Percentiles rank a stretch among this genome's conserved stretches.
phyloP scores from a whole-genome alignment of 2,113 vertebrate genomes.

The Tichodroma muraria region DNA sequence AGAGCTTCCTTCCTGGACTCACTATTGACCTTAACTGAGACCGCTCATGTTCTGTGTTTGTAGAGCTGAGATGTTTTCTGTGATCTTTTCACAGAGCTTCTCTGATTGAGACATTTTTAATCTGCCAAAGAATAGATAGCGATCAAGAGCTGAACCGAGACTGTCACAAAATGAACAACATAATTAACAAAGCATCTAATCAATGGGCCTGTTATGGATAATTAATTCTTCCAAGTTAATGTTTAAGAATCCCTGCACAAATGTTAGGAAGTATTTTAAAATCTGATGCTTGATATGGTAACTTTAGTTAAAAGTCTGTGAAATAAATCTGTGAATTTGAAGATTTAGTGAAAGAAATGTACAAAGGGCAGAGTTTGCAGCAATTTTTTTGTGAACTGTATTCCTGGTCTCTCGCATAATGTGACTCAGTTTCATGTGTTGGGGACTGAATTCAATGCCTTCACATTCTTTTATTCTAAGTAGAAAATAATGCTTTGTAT shows the following conservation, averaged over 20 bases:
- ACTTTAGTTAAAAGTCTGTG: background rate
- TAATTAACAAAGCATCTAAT: background rate
- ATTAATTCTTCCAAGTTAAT: background rate
- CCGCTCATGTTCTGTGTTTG: conserved; percentile 15
- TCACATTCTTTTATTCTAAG: background rate
- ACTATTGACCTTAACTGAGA: background rate
- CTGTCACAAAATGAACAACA: background rate
- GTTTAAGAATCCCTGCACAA: background rate
- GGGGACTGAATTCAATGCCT: background rate
- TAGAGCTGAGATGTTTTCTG: background rate
- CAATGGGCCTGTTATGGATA: background rate
- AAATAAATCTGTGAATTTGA: background rate
- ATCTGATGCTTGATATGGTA: background rate
- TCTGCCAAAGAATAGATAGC: background rate
- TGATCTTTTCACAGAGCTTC: conserved; percentile 39
- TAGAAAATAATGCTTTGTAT: background rate
- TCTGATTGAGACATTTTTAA: conserved; percentile 45
- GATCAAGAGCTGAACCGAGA: background rate
- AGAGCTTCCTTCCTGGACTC: background rate
- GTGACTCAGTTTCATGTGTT: background rate
- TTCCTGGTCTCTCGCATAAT: background rate
- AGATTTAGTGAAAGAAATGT: background rate
- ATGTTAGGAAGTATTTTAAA: background rate
- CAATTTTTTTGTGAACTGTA: background rate
- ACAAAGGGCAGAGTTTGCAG: background rate